Conservation (phyloP, 2,113 vertebrate species). For the Cacatua alba region DNA sequence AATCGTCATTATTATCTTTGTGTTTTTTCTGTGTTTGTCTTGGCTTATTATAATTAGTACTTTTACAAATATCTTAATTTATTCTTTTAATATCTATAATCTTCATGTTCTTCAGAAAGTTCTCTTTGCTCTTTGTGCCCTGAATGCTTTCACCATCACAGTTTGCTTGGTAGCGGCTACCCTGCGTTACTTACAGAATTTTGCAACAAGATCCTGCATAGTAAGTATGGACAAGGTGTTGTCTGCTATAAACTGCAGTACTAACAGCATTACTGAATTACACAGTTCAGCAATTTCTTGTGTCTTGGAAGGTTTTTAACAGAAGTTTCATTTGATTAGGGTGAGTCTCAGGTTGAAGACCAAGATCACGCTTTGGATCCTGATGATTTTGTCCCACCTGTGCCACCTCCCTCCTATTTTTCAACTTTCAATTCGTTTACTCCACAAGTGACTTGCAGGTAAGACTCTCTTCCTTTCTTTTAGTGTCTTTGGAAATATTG, state of each 20-base stretch:
- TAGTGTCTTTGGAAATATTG: neutral
- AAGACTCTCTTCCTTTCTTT: neutral
- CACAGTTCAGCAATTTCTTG: neutral
- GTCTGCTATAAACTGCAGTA: neutral
- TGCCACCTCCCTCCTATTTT: slow-evolving; percentile 86
- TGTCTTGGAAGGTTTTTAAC: neutral
- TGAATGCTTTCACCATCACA: slow-evolving; percentile 83
- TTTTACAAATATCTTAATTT: neutral
- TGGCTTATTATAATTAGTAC: neutral
- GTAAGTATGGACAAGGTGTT: slow-evolving; percentile 71
- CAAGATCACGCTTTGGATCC: slow-evolving; percentile 68
- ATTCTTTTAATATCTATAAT: neutral
- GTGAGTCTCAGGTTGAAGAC: slow-evolving; percentile 76
- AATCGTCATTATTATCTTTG: neutral
- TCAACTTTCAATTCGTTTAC: slow-evolving; percentile 78
- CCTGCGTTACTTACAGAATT: slow-evolving; percentile 81
- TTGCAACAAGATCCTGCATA: slow-evolving; percentile 74
- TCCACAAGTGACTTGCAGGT: slow-evolving; percentile 77
- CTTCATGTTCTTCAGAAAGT: slow-evolving; percentile 79
- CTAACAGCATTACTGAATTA: neutral
- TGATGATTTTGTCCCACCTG: slow-evolving; percentile 82
- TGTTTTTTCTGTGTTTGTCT: neutral
- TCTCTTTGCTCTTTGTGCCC: slow-evolving; percentile 83
- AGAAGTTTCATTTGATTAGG: slow-evolving; percentile 63
- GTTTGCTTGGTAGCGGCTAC: slow-evolving; percentile 83